Conservation (phyloP, 2,888 invertebrate species). For the Drosophila nigricruria region DNA sequence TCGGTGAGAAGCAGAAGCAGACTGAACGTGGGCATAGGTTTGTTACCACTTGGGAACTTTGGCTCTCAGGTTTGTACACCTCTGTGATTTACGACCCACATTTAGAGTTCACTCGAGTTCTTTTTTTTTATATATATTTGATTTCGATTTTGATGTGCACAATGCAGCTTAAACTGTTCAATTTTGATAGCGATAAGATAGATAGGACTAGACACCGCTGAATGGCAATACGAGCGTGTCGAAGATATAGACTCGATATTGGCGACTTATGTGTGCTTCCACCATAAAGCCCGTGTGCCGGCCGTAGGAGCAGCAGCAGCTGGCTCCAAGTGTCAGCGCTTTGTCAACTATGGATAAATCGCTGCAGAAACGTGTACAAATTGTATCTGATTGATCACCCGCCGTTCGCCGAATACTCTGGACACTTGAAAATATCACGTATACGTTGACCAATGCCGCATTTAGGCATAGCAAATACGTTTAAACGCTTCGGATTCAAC, state of each 20-base stretch:
- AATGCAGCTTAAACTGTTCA: constrained; percentile 77
- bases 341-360: constrained; percentile 50
- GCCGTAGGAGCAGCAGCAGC: background rate
- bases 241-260: constrained; percentile 41
- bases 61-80: background rate
- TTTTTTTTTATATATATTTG: constrained; percentile 23
- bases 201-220: constrained; percentile 38
- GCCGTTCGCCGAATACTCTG: background rate
- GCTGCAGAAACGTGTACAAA: constrained; percentile 50
- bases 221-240: constrained; percentile 30
- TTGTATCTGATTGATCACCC: constrained; percentile 44
- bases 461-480: constrained; percentile 37
- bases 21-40: constrained; percentile 49
- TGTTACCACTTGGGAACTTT: constrained; percentile 6
- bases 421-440: constrained; percentile 44
- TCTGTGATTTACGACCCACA: constrained; percentile 46
- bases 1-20: constrained; percentile 47
- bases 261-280: constrained; percentile 29
- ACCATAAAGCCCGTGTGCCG: constrained; percentile 5
- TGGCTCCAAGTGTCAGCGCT: constrained; percentile 20
- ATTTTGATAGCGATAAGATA: constrained; percentile 69
- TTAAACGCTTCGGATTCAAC: constrained; percentile 33
- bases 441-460: constrained; percentile 50
- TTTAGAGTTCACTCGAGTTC: constrained; percentile 30
- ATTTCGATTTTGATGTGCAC: constrained; percentile 44